Conservation (phyloP, 2,797 vertebrate genomes). For the Borostomias antarcticus region DNA sequence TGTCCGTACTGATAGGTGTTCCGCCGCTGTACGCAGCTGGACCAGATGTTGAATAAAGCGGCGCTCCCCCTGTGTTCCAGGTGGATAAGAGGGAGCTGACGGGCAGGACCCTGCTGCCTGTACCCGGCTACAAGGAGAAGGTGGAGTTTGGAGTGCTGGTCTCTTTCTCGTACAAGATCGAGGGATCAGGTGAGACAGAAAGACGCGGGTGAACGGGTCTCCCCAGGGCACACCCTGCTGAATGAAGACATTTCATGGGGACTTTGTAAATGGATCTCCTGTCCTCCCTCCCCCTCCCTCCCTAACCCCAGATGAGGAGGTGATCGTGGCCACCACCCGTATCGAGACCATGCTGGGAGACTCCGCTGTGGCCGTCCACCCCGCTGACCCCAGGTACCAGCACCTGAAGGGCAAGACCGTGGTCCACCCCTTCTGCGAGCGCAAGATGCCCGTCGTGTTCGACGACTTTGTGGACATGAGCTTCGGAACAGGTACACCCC, state of each 20-base stretch:
- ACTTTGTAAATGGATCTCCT: neutral
- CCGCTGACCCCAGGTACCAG: constrained; percentile 82
- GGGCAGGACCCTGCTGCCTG: constrained; percentile 85
- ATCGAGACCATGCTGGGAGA: constrained; percentile 95
- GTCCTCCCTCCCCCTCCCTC: neutral
- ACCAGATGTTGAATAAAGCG: neutral
- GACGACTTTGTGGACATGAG: constrained; percentile 91
- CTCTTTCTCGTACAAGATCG: constrained; percentile 88
- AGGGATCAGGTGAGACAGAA: constrained; percentile 77
- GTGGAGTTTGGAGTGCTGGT: constrained; percentile 92
- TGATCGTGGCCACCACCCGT: constrained; percentile 91
- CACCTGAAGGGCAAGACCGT: constrained; percentile 80
- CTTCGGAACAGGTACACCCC: constrained; percentile 85
- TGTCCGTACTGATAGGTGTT: neutral
- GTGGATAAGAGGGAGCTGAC: constrained; percentile 92
- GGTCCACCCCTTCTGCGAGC: constrained; percentile 85
- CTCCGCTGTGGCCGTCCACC: constrained; percentile 87
- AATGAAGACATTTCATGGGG: too few relatives aligned
- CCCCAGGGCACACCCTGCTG: too few relatives aligned
- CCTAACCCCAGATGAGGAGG: constrained; percentile 79
- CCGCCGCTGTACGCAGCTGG: neutral
- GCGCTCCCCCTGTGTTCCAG: constrained; percentile 59
- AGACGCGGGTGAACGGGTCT: neutral
- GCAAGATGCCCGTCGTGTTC: constrained; percentile 83
- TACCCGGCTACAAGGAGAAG: constrained; percentile 90